These are phyloP conservation scores for Ophioderma brevispina DNA, from an alignment of 35 echinoderm and acorn worm species.

Conservation along the genomic window DNA sequence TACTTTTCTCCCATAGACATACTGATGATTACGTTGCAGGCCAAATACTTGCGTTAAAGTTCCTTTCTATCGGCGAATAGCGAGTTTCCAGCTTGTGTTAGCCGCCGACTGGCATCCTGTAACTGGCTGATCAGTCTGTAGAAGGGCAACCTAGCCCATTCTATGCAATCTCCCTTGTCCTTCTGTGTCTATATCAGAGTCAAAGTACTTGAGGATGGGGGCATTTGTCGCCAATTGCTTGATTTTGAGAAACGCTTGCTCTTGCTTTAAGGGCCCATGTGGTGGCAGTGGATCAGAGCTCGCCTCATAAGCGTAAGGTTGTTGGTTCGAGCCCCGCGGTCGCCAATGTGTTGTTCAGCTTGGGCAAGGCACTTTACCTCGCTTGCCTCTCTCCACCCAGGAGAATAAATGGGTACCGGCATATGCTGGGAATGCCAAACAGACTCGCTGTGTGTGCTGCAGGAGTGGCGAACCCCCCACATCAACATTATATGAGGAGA, in stretches of 20 bases:
- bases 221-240: constrained; percentile 39
- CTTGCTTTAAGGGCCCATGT: too few species aligned
- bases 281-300: too few species aligned
- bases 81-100: constrained; percentile 61
- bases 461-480: too few species aligned
- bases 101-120: constrained; percentile 57
- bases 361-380: too few species aligned
- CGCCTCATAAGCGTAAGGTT: too few species aligned
- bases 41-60: constrained; percentile 73
- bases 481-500: too few species aligned
- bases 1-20: constrained; percentile 45
- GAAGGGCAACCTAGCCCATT: constrained; percentile 50
- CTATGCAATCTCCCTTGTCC: constrained; percentile 75
- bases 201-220: constrained; percentile 66
- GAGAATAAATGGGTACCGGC: too few species aligned
- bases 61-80: constrained; percentile 92
- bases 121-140: constrained; percentile 60
- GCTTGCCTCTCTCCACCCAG: too few species aligned
- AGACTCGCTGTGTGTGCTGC: too few species aligned
- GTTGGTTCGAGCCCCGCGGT: too few species aligned
- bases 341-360: too few species aligned
- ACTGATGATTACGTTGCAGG: constrained; percentile 59
- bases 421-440: too few species aligned
- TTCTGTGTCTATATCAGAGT: constrained; percentile 30
- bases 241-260: constrained; percentile 32